Evolutionary conservation across 2,113 vertebrate genomes (phyloP), one percentile per base, ranked within the genome.

Genomic region (Saguinus imperator): DNA sequence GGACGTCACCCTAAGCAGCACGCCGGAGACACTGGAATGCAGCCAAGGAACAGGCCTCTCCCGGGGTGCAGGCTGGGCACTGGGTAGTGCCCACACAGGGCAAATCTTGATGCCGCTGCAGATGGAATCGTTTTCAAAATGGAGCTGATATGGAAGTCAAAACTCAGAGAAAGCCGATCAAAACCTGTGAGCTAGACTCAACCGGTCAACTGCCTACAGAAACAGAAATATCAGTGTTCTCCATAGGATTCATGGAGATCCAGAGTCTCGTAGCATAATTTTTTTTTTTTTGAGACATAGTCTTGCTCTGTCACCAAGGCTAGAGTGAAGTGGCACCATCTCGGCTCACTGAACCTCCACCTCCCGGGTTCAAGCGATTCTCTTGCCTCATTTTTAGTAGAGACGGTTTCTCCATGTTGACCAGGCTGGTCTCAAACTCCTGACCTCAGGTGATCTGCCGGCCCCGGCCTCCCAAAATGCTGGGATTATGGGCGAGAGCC

Each of bases 1-100:
- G 52, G 23, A 4, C 14, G 10, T 23, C 52, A 2, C 9, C n/a
- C 1, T 58, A 7, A 43, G 9, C 7, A 16, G 52, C 11, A 2
- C 11, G 16, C 45, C 6, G 1, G 13, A 48, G 45, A 68, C n/a
- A 11, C 6, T 8, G 25, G 40, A 29, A 32, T 17, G 8, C n/a
- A 1, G 14, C 16, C 13, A 8, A 14, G 23, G 3, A 16, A 52
- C 1, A 8, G 18, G 87, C 21, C 68, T 32, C 55, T 40, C 55
- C 40, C 3, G 3, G n/a, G 72, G 8, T n/a, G 57, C 9, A 1
- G 72, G 57, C 3, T 8, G 45, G 82, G 72, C 91, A 17, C 61
- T 57, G 61, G 84, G 50, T n/a, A 16, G 92, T 29, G 72, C 92
- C 43, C 48, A 32, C 25, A 16, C 50, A 52, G 50, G 75, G 21